phyloP scores from a whole-genome alignment of 2,888 invertebrate genomes.

The Oscheius myriophilus region DNA sequence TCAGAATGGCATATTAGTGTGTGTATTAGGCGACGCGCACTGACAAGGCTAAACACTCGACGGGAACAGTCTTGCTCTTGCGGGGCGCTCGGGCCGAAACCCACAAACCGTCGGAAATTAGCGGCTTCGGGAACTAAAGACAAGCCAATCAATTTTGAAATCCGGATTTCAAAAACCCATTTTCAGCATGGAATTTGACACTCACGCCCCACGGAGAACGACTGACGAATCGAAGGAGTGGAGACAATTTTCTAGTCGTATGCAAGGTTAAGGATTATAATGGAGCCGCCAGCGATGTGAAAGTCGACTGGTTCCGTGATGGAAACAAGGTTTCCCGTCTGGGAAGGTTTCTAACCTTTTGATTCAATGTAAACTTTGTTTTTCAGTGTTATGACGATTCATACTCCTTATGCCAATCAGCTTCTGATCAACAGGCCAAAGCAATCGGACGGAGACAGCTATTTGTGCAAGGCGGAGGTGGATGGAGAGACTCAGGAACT shows the following conservation, averaged over 20 bases:
- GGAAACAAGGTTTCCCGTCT: constrained; percentile 40
- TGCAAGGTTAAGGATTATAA: constrained; percentile 54
- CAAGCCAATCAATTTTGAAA: background rate
- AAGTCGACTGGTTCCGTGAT: constrained; percentile 50
- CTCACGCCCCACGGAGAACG: constrained; percentile 47
- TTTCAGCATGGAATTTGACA: constrained; percentile 51
- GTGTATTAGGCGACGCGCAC: constrained; percentile 29
- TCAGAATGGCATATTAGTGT: constrained; percentile 31
- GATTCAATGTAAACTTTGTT: background rate
- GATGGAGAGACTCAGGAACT: constrained; percentile 43
- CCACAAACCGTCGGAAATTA: constrained; percentile 28
- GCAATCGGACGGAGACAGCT: constrained; percentile 46
- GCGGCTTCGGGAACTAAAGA: constrained; percentile 16
- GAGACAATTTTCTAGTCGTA: constrained; percentile 52
- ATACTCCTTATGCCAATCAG: constrained; percentile 49
- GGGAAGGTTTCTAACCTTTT: constrained; percentile 42
- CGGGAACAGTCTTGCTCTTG: constrained; percentile 32
- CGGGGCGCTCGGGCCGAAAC: constrained; percentile 22
- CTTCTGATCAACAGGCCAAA: constrained; percentile 53
- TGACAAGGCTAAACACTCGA: constrained; percentile 34
- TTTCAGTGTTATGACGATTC: constrained; percentile 56
- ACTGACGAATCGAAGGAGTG: constrained; percentile 44
- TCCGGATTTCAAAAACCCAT: background rate
- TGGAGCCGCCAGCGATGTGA: constrained; percentile 54
- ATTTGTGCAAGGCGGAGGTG: constrained; percentile 48